These are phyloP conservation scores for Yponomeuta evonymella DNA, from an alignment of 2,888 invertebrate species.

Conservation along the genomic window DNA sequence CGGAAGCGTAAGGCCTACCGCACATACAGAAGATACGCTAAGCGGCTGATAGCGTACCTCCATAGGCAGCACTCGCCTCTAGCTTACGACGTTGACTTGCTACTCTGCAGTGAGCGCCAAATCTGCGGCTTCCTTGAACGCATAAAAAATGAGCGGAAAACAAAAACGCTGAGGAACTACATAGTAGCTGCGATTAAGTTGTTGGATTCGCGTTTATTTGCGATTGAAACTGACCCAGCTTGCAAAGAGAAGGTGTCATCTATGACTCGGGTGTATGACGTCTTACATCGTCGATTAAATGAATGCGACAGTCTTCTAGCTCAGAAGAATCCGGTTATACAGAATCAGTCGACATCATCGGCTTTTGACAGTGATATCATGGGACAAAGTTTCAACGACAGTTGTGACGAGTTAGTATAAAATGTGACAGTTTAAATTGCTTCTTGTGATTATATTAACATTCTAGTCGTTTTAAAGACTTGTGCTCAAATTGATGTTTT, in stretches of 20 bases:
- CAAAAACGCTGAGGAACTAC: slow-evolving; percentile 68
- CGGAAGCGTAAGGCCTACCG: slow-evolving; percentile 68
- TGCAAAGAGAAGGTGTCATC: slow-evolving; percentile 71
- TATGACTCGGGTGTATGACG: slow-evolving; percentile 68
- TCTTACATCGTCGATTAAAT: slow-evolving; percentile 60
- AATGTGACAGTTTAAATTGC: not conserved
- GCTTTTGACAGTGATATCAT: slow-evolving; percentile 55
- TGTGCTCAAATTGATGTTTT: no score
- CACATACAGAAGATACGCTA: slow-evolving; percentile 68
- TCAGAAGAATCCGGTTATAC: slow-evolving; percentile 45
- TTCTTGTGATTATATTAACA: not conserved
- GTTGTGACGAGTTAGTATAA: slow-evolving; percentile 54
- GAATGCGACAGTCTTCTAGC: slow-evolving; percentile 63
- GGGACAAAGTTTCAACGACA: slow-evolving; percentile 57
- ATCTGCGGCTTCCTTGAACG: slow-evolving; percentile 67
- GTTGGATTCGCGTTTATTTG: slow-evolving; percentile 66
- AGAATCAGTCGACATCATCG: slow-evolving; percentile 38
- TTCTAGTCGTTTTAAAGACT: not conserved
- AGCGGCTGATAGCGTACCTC: slow-evolving; percentile 63
- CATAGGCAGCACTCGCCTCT: slow-evolving; percentile 70
- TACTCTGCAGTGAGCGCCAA: slow-evolving; percentile 66
- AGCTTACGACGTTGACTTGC: slow-evolving; percentile 68
- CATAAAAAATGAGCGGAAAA: slow-evolving; percentile 65
- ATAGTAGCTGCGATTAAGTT: slow-evolving; percentile 70
- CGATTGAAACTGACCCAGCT: slow-evolving; percentile 67